Percentiles rank a stretch among this genome's conserved stretches.
Evolutionary conservation across 2,113 vertebrate genomes (phyloP).

Genomic region (Aegypius monachus): DNA sequence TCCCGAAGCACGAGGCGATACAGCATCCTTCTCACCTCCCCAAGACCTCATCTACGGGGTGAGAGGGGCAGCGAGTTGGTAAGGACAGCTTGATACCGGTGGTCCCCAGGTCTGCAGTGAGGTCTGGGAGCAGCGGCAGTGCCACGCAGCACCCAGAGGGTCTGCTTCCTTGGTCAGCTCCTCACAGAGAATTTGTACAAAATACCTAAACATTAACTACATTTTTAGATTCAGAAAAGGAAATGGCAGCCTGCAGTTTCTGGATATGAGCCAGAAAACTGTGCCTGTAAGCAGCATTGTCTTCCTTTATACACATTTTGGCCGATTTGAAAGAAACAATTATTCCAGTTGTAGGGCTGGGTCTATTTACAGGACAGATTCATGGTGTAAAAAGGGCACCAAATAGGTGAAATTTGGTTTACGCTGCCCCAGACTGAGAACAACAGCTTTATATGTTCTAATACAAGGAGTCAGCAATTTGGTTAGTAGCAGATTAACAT

Average conservation of each 20-base stretch:
- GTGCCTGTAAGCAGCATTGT: neutral
- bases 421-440: neutral
- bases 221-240: neutral
- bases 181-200: neutral
- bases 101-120: neutral
- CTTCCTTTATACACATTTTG: neutral
- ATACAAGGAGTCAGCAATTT: neutral
- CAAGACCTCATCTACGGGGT: neutral
- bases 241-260: neutral
- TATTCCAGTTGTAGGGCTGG: neutral
- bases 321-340: neutral
- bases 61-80: neutral
- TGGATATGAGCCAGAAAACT: neutral
- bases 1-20: rapidly evolving
- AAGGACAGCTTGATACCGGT: neutral
- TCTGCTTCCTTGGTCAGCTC: neutral
- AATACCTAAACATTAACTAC: neutral
- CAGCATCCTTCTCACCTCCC: neutral
- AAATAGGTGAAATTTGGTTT: neutral
- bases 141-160: rapidly evolving
- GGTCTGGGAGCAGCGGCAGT: neutral
- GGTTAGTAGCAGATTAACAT: neutral
- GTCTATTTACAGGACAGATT: neutral
- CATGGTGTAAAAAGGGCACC: neutral
- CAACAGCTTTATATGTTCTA: neutral